Evolutionary conservation across 2,797 vertebrate genomes (phyloP), one percentile per base, ranked within the genome.

Genomic region (Okamejei kenojei): DNA sequence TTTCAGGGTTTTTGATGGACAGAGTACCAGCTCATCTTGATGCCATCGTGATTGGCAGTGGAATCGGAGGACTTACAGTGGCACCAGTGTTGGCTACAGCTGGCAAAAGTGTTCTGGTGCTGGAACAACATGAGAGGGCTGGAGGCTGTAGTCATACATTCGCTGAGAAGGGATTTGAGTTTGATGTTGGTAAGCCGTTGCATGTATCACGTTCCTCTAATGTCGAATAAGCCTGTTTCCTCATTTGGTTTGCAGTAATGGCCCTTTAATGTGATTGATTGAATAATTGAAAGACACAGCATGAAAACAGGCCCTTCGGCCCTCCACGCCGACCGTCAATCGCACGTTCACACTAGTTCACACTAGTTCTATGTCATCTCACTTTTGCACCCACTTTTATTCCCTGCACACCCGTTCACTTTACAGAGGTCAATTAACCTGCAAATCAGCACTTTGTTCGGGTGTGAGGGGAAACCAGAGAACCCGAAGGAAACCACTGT

Each of bases 141-240:
- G 97, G 97, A 91, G 97, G 97, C 65, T 97, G 97, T 95, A 97
- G 97, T 93, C 97, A 98, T 95, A 97, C 97, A 0, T 98, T 95
- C 94, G 93, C 95, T 0, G 96, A 97, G 93, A 97, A 97, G 90
- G 97, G 97, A 76, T 98, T 97, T 0, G 97, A 98, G 95, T 98
- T 98, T 94, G 97, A 98, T 77, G 96, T 97, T 23, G 97, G 97
- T 98, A 95, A 96, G 97, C 94, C 45, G 29, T 93, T 77, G 29
- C 58, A 19, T 23, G 7, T 23, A 81, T 54, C 38, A 81, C 38
- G 6, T 63, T 63, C 19, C 3, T 26, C 23, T 58, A 26, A 82
- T 78, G 76, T 10, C 1, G 54, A 63, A 7, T 61, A 7, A n/a
- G 6, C 29, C 63, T 1, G 7, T 15, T 65, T 86, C 29, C 6